Conservation (phyloP, 2,888 invertebrate genomes). For the Scelioninae gen. 1 region DNA sequence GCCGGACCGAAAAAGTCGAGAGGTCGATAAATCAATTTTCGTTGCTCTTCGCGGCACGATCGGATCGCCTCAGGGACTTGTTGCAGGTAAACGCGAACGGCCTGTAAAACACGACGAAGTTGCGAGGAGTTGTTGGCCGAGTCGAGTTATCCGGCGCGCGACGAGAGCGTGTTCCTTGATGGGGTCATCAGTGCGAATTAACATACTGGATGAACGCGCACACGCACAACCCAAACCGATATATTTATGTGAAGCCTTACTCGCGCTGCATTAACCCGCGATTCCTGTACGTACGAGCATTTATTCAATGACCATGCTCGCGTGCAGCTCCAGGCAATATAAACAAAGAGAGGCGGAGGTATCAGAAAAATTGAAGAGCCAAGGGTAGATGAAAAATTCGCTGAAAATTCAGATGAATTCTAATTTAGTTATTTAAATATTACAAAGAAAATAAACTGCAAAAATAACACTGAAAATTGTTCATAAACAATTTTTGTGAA, state of each 20-base stretch:
- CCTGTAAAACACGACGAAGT: constrained; percentile 52
- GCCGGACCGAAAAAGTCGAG: constrained; percentile 46
- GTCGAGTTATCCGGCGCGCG: constrained; percentile 76
- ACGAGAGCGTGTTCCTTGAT: constrained; percentile 82
- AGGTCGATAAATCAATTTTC: constrained; percentile 62
- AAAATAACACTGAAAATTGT: no score
- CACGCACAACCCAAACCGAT: constrained; percentile 68
- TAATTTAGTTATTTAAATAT: no score
- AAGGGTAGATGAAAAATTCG: constrained; percentile 3
- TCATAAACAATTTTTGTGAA: no score
- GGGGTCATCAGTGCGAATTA: constrained; percentile 84
- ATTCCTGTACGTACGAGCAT: constrained; percentile 40
- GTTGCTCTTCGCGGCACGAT: constrained; percentile 38
- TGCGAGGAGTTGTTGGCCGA: constrained; percentile 59
- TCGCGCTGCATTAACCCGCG: constrained; percentile 54
- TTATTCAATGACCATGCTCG: constrained; percentile 50
- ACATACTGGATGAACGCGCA: constrained; percentile 82
- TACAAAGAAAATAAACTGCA: no score
- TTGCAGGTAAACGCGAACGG: constrained; percentile 60
- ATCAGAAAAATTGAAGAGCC: constrained; percentile 14
- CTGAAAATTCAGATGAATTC: not conserved
- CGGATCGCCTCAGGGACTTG: constrained; percentile 52
- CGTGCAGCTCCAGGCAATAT: constrained; percentile 43
- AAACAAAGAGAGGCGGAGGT: constrained; percentile 27
- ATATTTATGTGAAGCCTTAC: constrained; percentile 20